phyloP scores from a whole-genome alignment of 2,797 vertebrate species.

The Harpagifer antarcticus region DNA sequence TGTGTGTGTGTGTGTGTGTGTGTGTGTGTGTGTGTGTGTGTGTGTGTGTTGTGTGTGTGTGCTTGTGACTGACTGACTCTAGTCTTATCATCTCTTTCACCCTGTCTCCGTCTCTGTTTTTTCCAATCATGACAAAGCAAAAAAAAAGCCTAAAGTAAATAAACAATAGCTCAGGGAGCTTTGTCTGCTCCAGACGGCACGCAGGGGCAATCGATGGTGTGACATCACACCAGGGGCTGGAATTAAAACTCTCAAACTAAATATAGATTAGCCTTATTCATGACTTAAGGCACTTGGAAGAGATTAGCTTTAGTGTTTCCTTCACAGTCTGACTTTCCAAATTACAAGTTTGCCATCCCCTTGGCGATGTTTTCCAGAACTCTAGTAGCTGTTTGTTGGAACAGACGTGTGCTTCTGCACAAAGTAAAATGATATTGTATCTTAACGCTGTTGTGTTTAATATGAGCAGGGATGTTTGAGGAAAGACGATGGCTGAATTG shows the following conservation, averaged over 20 bases:
- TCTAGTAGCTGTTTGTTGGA: constrained; percentile 19
- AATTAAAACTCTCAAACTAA: constrained; percentile 68
- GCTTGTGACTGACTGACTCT: not conserved
- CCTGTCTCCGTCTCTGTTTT: constrained; percentile 19
- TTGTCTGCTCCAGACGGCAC: constrained; percentile 48
- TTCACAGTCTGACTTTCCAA: constrained; percentile 60
- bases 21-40: too few species aligned
- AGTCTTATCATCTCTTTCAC: constrained; percentile 55
- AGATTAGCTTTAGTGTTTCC: constrained; percentile 59
- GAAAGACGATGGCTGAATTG: constrained; percentile 8
- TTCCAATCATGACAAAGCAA: constrained; percentile 41
- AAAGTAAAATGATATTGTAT: constrained; percentile 4
- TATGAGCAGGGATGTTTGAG: constrained; percentile 16
- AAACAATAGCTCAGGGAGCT: constrained; percentile 53
- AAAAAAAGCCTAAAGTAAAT: constrained; percentile 23
- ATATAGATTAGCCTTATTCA: constrained; percentile 63
- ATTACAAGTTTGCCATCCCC: constrained; percentile 43
- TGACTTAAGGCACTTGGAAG: constrained; percentile 54
- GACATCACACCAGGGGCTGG: constrained; percentile 50
- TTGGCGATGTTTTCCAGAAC: constrained; percentile 36
- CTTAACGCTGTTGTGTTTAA: not conserved
- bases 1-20: too few species aligned
- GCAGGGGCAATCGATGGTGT: constrained; percentile 54
- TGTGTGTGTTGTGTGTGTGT: too few species aligned
- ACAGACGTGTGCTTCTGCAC: constrained; percentile 13